These are phyloP conservation scores for Laothoe populi DNA, from an alignment of 2,888 invertebrate genomes.

Conservation along the genomic window DNA sequence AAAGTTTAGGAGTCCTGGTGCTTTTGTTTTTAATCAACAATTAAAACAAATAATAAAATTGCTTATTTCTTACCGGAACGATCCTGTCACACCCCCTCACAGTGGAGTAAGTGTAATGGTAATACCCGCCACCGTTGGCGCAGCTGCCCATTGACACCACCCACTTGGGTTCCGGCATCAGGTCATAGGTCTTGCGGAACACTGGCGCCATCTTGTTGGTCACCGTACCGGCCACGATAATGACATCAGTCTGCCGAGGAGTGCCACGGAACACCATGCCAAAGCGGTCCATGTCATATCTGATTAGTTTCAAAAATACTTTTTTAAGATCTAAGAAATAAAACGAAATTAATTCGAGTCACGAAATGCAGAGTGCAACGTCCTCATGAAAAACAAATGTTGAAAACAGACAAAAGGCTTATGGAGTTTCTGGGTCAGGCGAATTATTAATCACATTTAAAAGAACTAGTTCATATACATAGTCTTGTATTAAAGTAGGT, in stretches of 20 bases:
- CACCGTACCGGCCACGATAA: constrained; percentile 98
- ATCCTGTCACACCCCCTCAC: constrained; percentile 85
- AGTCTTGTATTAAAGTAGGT: not conserved
- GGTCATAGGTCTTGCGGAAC: constrained; percentile 96
- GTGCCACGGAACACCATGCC: constrained; percentile 99
- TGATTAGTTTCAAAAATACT: constrained; percentile 34
- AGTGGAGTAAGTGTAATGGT: constrained; percentile 99
- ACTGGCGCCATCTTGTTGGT: constrained; percentile 99
- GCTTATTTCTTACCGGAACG: constrained; percentile 70
- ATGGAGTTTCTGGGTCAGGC: constrained; percentile 1
- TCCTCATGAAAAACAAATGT: not conserved
- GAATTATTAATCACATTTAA: constrained; percentile 1
- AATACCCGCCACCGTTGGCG: constrained; percentile 99
- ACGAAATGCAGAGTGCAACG: constrained; percentile 4
- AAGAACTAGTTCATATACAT: not conserved
- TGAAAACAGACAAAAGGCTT: not conserved
- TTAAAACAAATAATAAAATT: no score
- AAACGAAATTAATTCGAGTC: not conserved
- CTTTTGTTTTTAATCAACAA: no score
- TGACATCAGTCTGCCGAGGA: constrained; percentile 98
- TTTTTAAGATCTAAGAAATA: not conserved
- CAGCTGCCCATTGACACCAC: constrained; percentile 99
- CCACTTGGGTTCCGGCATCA: constrained; percentile 98
- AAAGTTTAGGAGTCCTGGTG: no score
- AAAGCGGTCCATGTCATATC: constrained; percentile 98